phyloP scores from a whole-genome alignment of 2,797 vertebrate species.

The Liasis olivaceus region DNA sequence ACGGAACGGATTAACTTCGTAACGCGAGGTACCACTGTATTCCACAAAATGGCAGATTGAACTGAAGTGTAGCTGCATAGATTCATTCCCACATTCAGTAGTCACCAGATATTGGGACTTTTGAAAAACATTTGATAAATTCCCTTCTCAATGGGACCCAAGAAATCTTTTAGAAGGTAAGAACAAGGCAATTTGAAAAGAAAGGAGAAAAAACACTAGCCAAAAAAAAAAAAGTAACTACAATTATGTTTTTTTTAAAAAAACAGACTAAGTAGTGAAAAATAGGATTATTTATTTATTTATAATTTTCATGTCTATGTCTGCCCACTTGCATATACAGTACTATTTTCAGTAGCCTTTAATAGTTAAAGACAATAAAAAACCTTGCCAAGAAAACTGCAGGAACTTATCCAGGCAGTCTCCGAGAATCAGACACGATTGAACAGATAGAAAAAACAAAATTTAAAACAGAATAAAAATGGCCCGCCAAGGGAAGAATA shows the following conservation, averaged over 20 bases:
- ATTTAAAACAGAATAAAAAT: too few relatives aligned
- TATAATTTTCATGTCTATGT: not conserved
- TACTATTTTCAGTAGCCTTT: too few relatives aligned
- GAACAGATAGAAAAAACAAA: too few relatives aligned
- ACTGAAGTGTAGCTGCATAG: not conserved
- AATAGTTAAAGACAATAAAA: too few relatives aligned
- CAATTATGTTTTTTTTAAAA: not conserved
- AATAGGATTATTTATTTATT: not conserved
- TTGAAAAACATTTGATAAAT: not conserved
- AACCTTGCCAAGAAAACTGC: too few relatives aligned
- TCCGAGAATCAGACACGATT: too few relatives aligned
- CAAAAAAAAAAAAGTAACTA: not conserved
- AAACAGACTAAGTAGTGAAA: not conserved
- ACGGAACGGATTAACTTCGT: too few relatives aligned
- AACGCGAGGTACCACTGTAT: too few relatives aligned
- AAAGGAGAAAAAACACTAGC: not conserved
- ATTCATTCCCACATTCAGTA: not conserved
- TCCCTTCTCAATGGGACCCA: not conserved
- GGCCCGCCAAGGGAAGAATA: too few relatives aligned
- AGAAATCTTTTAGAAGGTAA: not conserved
- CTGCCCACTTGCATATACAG: too few relatives aligned
- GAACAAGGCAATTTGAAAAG: not conserved
- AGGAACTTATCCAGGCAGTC: too few relatives aligned
- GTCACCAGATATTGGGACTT: not conserved
- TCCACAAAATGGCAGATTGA: not conserved